Evolutionary conservation across 2,888 invertebrate genomes (phyloP).

Genomic region (Geophilus truncorum): DNA sequence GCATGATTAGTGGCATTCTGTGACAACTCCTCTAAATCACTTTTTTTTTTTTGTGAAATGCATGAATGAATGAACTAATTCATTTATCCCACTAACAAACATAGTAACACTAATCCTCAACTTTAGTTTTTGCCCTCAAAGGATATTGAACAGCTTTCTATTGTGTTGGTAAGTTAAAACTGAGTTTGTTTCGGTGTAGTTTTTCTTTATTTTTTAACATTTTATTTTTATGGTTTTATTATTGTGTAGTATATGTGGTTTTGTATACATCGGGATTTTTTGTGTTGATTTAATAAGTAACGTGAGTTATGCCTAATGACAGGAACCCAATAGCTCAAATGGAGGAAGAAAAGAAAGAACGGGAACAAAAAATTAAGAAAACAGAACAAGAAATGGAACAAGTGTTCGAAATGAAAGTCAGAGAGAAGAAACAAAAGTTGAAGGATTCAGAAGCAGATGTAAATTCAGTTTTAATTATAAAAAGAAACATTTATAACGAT

Average conservation of each 20-base stretch:
- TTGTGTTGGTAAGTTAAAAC: constrained; percentile 73
- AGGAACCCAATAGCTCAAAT: constrained; percentile 97
- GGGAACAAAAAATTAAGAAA: constrained; percentile 94
- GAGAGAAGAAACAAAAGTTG: constrained; percentile 91
- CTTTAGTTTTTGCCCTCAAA: constrained; percentile 75
- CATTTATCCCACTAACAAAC: constrained; percentile 22
- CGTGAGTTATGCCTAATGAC: constrained; percentile 43
- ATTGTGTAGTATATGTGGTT: neutral
- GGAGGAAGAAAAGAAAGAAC: constrained; percentile 96
- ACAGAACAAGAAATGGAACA: constrained; percentile 99
- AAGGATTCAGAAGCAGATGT: constrained; percentile 90
- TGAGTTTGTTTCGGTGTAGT: constrained; percentile 22
- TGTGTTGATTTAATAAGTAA: neutral
- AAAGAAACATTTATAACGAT: neutral
- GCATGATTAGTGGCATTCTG: constrained; percentile 1
- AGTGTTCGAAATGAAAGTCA: constrained; percentile 96
- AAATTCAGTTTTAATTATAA: too few species aligned
- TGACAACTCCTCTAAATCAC: constrained; percentile 13
- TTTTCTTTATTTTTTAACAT: neutral
- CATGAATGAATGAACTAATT: constrained; percentile 22
- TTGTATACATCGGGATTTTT: neutral
- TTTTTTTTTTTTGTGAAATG: neutral
- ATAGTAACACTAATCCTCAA: constrained; percentile 40
- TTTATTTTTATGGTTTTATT: neutral
- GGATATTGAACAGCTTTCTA: constrained; percentile 83